Base-by-base conservation (phyloP, 2,888 invertebrate genomes). In the Liodrosophila aerea region DNA sequence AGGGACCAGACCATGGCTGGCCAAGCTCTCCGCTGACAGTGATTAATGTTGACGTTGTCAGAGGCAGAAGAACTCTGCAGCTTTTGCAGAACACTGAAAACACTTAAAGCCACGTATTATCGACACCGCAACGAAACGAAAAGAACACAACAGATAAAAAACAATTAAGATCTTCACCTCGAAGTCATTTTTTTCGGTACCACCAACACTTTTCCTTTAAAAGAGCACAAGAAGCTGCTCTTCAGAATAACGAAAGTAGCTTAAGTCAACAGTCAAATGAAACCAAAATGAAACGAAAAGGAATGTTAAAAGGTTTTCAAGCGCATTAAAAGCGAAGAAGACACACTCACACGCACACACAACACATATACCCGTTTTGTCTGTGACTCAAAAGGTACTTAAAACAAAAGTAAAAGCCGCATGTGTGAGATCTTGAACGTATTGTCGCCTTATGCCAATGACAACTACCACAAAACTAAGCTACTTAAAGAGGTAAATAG, bases 281-380 rank as follows among this genome's bases (percentile, higher is more conserved):
- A 33, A 31, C 45, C 39, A 57, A 36, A n/a, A 36, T 41, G 49
- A 63, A 82, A 76, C 41, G 83, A 70, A 85, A 71, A 44, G 80
- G 74, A 85, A 77, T 83, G 59, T 83, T 78, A 76, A 85, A 78
- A 85, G 86, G 81, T 64, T 85, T 71, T 62, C 60, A 51, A 57
- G 56, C 39, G 60, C 73, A 64, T 50, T 56, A 53, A 50, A n/a
- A n/a, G n/a, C n/a, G n/a, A n/a, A n/a, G n/a, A n/a, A n/a, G n/a
- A n/a, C n/a, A n/a, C n/a, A n/a, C n/a, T n/a, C n/a, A n/a, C n/a
- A n/a, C n/a, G n/a, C n/a, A n/a, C n/a, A 60, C 54, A 36, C 7
- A 22, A 49, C 56, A 41, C 4, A 18, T 30, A 8, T 4, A 22
- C 5, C 5, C 22, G 2, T 22, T 4, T 22, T 22, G 5, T 4